phyloP scores from a whole-genome alignment of 2,113 vertebrate species.

The Sula dactylatra region DNA sequence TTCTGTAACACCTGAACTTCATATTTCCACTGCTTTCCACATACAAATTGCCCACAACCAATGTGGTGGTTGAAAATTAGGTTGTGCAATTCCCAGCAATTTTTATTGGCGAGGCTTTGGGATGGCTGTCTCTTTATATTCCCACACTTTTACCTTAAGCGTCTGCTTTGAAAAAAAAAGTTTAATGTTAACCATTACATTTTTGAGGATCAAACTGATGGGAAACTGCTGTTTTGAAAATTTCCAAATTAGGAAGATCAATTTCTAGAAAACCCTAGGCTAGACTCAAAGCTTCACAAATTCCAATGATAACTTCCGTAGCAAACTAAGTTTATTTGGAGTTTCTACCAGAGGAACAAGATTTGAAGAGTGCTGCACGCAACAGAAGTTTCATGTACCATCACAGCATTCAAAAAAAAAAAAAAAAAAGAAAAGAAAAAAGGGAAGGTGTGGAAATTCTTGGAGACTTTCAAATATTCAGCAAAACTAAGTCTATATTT shows the following conservation, averaged over 20 bases:
- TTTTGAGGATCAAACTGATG: background rate
- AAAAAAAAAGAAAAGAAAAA: background rate
- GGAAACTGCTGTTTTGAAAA: background rate
- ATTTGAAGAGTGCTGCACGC: background rate
- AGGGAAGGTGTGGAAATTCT: background rate
- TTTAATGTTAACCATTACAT: background rate
- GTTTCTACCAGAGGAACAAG: background rate
- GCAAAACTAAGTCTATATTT: background rate
- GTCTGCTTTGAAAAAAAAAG: background rate
- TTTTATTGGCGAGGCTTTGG: background rate
- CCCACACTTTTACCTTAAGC: background rate
- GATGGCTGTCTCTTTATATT: background rate
- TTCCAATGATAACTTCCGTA: background rate
- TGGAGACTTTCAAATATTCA: background rate
- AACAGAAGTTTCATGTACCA: background rate
- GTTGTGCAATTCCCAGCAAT: background rate
- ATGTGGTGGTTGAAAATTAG: background rate
- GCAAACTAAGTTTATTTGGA: background rate
- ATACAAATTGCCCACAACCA: background rate
- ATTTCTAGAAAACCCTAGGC: background rate
- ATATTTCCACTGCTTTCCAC: background rate
- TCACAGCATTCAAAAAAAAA: background rate
- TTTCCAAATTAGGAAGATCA: background rate
- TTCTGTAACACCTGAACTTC: slow-evolving; percentile 3
- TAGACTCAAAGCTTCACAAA: background rate